Conservation (phyloP, 2,797 vertebrate genomes). For the Fundulus diaphanus region DNA sequence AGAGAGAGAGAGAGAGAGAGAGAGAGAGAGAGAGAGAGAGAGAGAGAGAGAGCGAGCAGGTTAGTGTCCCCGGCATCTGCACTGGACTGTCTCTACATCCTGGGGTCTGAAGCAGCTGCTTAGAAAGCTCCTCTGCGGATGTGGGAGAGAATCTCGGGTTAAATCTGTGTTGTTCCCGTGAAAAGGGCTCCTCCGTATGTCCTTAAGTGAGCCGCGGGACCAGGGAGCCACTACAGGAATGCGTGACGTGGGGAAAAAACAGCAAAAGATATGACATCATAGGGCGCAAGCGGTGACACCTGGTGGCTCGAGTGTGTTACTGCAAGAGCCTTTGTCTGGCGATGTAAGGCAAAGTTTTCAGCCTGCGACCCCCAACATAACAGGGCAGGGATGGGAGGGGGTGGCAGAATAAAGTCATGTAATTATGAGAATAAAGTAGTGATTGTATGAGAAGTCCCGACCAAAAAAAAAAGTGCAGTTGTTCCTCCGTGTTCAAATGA, state of each 20-base stretch:
- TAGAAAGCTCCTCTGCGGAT: background rate
- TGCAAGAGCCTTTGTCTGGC: slow-evolving; percentile 59
- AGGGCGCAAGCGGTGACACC: slow-evolving; percentile 68
- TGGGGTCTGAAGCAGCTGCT: background rate
- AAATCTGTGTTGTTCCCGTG: background rate
- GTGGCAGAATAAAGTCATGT: too few relatives aligned
- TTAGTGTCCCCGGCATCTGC: slow-evolving; percentile 19
- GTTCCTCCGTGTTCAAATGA: too few relatives aligned
- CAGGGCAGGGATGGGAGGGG: too few relatives aligned
- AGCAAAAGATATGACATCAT: slow-evolving; percentile 70
- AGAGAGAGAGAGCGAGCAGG: background rate
- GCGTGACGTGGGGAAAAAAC: slow-evolving; percentile 51
- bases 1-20: slow-evolving; percentile 3
- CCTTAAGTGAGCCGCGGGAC: slow-evolving; percentile 45
- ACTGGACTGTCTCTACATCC: slow-evolving; percentile 4
- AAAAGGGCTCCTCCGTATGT: slow-evolving; percentile 20
- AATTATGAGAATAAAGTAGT: too few relatives aligned
- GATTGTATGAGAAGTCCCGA: too few relatives aligned
- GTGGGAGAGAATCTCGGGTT: background rate
- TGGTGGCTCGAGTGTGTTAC: slow-evolving; percentile 50
- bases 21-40: slow-evolving; percentile 5
- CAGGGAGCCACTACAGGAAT: slow-evolving; percentile 46
- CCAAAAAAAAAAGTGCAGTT: too few relatives aligned
- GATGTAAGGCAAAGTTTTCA: background rate
- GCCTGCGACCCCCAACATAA: too few relatives aligned